Conservation (phyloP, 2,797 vertebrate species). For the Tenualosa ilisha region DNA sequence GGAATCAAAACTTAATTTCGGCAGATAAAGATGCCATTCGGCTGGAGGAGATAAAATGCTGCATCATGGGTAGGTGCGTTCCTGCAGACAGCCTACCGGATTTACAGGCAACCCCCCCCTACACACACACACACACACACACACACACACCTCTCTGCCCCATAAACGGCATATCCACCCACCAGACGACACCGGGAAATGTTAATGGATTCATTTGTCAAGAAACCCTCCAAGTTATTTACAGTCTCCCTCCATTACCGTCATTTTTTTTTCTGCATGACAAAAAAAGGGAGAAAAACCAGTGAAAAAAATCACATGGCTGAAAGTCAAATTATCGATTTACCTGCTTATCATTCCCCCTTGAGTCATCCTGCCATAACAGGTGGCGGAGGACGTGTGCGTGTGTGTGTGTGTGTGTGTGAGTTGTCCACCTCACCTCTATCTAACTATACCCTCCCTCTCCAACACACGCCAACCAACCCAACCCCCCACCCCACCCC, state of each 20-base stretch:
- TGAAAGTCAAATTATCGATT: constrained; percentile 80
- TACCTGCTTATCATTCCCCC: constrained; percentile 63
- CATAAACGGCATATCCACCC: constrained; percentile 81
- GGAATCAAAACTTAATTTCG: constrained; percentile 87
- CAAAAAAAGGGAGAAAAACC: constrained; percentile 26
- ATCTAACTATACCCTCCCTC: neutral
- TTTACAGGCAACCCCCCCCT: constrained; percentile 72
- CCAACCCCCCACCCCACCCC: neutral
- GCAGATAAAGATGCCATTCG: constrained; percentile 86
- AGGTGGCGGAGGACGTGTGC: constrained; percentile 9
- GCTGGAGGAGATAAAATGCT: constrained; percentile 78
- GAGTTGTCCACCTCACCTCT: neutral
- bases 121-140: neutral
- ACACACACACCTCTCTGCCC: constrained; percentile 57
- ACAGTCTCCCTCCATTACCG: constrained; percentile 77
- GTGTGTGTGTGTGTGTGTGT: neutral
- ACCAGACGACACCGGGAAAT: constrained; percentile 81
- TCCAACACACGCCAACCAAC: neutral
- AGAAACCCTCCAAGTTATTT: constrained; percentile 79
- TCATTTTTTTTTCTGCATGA: constrained; percentile 61
- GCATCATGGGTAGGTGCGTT: constrained; percentile 73
- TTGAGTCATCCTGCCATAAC: constrained; percentile 66
- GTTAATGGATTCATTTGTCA: constrained; percentile 88
- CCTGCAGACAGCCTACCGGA: constrained; percentile 71
- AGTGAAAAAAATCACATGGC: constrained; percentile 55